Evolutionary conservation across 2,888 invertebrate genomes (phyloP), one percentile per base, ranked within the genome.

Genomic region (Trachelus tabidus): DNA sequence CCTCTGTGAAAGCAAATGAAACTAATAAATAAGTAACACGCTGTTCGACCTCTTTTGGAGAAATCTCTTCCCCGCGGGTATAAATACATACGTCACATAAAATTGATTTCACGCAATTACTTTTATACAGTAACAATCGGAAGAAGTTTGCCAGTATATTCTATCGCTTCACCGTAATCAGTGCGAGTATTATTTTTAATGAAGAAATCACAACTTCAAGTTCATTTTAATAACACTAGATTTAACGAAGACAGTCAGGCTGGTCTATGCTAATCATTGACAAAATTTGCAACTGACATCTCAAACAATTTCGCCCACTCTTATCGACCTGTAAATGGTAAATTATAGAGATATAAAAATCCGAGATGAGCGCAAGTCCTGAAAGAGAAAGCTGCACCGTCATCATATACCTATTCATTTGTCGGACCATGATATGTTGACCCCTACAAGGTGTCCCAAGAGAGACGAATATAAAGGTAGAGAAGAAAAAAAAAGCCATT

Each of bases 301-400:
- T 23, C 1, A 23, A 23, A 56, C 23, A 23, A 56, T 23, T 9
- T 56, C 56, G 23, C 56, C 23, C 56, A 56, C 56, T 56, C 23
- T 15, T 56, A 56, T 56, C 23, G 23, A 9, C 56, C 9, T 56
- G 23, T 56, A 56, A 56, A 56, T 23, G 9, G 2, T 56, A 23
- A 56, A 56, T 56, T 56, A 6, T 23, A 56, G 9, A 56, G 23
- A 56, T 56, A 56, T 56, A 9, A 56, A 56, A 56, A 23, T 15
- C 23, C 71, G 31, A n/a, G 71, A 71, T 71, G 31, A 71, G 31
- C 23, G 30, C 3, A 31, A 37, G 12, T 35, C 35, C 12, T 23
- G 6, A 73, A 56, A 69, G 77, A 77, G 77, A 77, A 77, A 77
- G 77, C 37, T 77, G 15, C 69, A 37, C 31, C 74, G 35, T 68